Percentiles rank a stretch among this genome's conserved stretches.
These are phyloP conservation scores for Timema cristinae DNA, from an alignment of 2,888 invertebrate species.

Conservation along the genomic window DNA sequence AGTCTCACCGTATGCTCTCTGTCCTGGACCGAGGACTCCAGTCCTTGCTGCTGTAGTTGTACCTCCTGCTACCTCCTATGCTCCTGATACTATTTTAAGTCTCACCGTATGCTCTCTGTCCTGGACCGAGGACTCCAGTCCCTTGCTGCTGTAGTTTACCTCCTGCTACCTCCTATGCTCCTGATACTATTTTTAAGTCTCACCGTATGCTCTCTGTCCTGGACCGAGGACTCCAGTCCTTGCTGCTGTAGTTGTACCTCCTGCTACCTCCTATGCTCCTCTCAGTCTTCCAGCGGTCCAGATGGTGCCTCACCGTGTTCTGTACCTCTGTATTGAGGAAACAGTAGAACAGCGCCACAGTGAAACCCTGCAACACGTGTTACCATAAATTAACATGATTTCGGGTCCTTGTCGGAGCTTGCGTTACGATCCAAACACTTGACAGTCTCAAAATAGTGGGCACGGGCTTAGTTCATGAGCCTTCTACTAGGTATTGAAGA, in stretches of 20 bases:
- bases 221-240: slow-evolving; percentile 66
- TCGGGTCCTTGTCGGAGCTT: too few relatives aligned
- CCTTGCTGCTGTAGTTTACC: slow-evolving; percentile 66
- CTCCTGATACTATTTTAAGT: slow-evolving; percentile 41
- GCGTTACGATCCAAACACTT: too few relatives aligned
- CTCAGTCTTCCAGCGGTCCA: slow-evolving; percentile 71
- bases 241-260: slow-evolving; percentile 62
- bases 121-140: slow-evolving; percentile 63
- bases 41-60: slow-evolving; percentile 69
- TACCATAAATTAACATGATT: background rate
- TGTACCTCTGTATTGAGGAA: slow-evolving; percentile 90
- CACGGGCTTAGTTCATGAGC: too few relatives aligned
- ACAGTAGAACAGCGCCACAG: slow-evolving; percentile 87
- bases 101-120: slow-evolving; percentile 44
- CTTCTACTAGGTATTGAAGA: too few relatives aligned
- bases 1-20: slow-evolving; percentile 42
- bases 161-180: slow-evolving; percentile 57
- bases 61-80: slow-evolving; percentile 57
- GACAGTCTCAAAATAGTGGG: too few relatives aligned
- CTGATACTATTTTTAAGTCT: slow-evolving; percentile 38
- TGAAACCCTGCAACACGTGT: slow-evolving; percentile 65
- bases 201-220: slow-evolving; percentile 44
- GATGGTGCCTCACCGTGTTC: slow-evolving; percentile 76
- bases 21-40: slow-evolving; percentile 58
- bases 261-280: slow-evolving; percentile 60